Evolutionary conservation across 2,888 invertebrate genomes (phyloP), one percentile per base, ranked within the genome.

Genomic region (Gastrophysa polygoni): DNA sequence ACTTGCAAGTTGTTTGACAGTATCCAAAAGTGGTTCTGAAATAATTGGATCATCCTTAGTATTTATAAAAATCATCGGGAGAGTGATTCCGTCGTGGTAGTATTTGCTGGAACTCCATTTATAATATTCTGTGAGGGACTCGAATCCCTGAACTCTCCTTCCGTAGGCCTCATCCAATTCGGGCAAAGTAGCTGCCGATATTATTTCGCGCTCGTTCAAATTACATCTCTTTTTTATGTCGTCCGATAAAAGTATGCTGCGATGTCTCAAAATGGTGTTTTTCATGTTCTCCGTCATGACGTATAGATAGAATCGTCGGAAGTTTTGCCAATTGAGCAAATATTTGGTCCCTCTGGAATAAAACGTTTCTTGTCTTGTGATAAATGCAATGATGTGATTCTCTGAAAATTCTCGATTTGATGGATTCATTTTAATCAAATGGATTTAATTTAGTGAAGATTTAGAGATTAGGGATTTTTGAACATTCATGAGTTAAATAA

Each of bases 251-350:
- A 96, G 82, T 61, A 89, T 86, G 68, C 89, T 86, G 73, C 92
- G 89, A 82, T 96, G 95, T 56, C 90, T 86, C n/a, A 93, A 85
- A 69, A 97, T 91, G 62, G 96, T 90, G 76, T 89, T 90, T 71
- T 93, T 92, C 80, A 96, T 90, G 80, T 95, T 94, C 80, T 95
- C 94, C 0, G 96, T 95, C 92, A 97, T 96, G 62, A 93, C 89
- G 82, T 93, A 96, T 61, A 95, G 84, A 82, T 97, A 97, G 76
- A 93, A 89, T 1, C 96, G 89, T 14, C 96, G 87, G 82, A 95
- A 90, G 80, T 94, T 92, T 78, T 91, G 90, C 95, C 95, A 96
- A 78, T 93, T 90, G 32, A 93, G 83, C 70, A 95, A 83, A 82
- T 88, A 89, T 74, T 91, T 90, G 77, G 92, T 91, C 54, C 91